Base-by-base conservation (phyloP, 2,113 vertebrate species). In the Oryzias melastigma region DNA sequence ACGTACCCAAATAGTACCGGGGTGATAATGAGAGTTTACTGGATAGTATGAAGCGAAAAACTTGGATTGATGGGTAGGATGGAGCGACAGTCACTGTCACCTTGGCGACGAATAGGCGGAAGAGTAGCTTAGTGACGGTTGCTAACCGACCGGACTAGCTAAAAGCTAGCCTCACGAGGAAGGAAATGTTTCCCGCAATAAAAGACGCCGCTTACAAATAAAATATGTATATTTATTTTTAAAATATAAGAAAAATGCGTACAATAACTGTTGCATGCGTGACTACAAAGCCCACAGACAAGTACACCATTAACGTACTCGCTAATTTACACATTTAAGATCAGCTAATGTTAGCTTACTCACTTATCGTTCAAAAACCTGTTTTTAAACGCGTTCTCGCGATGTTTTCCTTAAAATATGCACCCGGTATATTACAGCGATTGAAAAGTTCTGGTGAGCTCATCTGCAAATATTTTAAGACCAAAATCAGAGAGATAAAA, bases 31-130 rank as follows among this genome's bases (percentile, higher is more conserved):
- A 43, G 44, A 22, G 49, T 13, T 40, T 12, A 20, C 19, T 8
- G 18, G 24, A 22, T 1, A 49, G 29, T 55, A 12, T 12, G 35
- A 12, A 56, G 61, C 40, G 17, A 29, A 57, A 6, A 47, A n/a
- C 46, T 7, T 10, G 46, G 43, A 17, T 7, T 18, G 46, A 47
- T 12, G 46, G n/a, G n/a, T 47, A 10, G 45, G 62, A 76, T 42
- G 64, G 14, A 58, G 68, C 53, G 56, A 62, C 77, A 68, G 46
- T 66, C 66, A 29, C 65, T 62, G 81, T 88, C 85, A 87, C 88
- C 86, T 84, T 86, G 85, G 85, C 83, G 68, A 85, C 78, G 76
- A 60, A 82, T 29, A 58, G 51, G 65, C 57, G 68, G 55, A 74
- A 57, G 47, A 47, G 66, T 68, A 64, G 75, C 73, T 83, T 80